Conservation (phyloP, 2,797 vertebrate species). For the Rhincodon typus region DNA sequence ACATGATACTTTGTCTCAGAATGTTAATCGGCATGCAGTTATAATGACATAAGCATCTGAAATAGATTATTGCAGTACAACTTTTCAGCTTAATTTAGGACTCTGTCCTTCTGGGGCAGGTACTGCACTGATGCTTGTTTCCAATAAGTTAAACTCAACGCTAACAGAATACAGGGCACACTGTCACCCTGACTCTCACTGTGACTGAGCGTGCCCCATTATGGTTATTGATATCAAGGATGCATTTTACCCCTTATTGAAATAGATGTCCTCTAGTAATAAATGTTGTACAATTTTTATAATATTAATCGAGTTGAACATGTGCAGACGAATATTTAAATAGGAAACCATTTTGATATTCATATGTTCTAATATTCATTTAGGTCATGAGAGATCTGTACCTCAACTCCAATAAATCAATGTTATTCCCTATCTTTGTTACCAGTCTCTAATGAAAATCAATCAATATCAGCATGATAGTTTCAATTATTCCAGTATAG, state of each 20-base stretch:
- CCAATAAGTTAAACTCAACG: neutral
- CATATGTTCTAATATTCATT: no score
- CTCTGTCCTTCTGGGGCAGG: neutral
- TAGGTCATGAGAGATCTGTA: neutral
- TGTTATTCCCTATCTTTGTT: neutral
- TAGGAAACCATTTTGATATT: no score
- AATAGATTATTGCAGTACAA: neutral
- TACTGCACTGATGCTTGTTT: neutral
- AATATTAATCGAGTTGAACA: neutral
- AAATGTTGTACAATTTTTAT: neutral
- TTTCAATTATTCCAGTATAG: neutral
- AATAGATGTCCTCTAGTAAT: neutral
- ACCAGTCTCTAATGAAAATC: neutral
- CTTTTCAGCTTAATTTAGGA: neutral
- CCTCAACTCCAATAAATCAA: neutral
- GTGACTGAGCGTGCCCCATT: no score
- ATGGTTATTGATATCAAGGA: neutral
- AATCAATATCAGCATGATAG: neutral
- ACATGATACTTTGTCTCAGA: neutral
- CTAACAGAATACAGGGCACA: neutral
- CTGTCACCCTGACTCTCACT: neutral
- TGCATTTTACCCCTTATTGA: neutral
- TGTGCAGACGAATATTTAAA: neutral
- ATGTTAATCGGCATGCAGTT: neutral
- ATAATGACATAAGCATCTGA: neutral